A percentile compares a stretch with the other conserved stretches of the same genome.
These are phyloP conservation scores for Rhysida immarginata DNA, from an alignment of 1,140 invertebrate genomes.

Conservation along the genomic window DNA sequence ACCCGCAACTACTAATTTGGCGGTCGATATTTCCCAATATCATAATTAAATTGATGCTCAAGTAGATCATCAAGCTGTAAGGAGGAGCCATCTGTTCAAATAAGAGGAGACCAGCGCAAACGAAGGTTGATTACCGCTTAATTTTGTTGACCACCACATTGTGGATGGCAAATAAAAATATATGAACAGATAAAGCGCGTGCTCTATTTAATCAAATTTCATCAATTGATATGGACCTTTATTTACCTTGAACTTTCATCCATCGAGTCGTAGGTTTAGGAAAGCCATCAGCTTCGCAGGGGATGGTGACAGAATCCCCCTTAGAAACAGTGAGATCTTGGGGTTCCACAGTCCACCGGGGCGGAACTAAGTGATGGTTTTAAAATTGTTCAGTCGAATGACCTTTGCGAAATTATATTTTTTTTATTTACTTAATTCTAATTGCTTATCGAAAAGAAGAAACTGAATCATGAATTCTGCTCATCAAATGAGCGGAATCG, in stretches of 20 bases:
- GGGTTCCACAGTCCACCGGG: constrained; percentile 89
- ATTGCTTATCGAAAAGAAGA: constrained; percentile 4
- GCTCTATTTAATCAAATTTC: no score
- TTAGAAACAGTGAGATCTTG: constrained; percentile 33
- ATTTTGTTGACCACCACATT: no score
- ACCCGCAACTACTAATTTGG: background rate
- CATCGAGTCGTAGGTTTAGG: constrained; percentile 82
- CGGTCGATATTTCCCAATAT: background rate
- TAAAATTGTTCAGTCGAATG: no score
- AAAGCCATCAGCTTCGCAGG: constrained; percentile 91
- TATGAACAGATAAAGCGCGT: no score
- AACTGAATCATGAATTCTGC: background rate
- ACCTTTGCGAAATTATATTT: no score
- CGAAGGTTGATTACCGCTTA: no score
- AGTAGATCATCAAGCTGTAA: background rate
- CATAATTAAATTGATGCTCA: background rate
- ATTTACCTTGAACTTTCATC: constrained; percentile 42
- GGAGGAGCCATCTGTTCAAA: no score
- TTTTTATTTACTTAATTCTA: background rate
- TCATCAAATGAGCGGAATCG: no score
- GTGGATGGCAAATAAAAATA: no score
- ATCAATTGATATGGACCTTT: constrained; percentile 1
- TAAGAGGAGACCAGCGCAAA: no score
- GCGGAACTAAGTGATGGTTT: constrained; percentile 71
- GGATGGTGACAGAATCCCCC: constrained; percentile 45